A percentile compares a stretch with the other conserved stretches of the same genome.
Conservation (phyloP, 2,888 invertebrate species). For the Volucella inanis region DNA sequence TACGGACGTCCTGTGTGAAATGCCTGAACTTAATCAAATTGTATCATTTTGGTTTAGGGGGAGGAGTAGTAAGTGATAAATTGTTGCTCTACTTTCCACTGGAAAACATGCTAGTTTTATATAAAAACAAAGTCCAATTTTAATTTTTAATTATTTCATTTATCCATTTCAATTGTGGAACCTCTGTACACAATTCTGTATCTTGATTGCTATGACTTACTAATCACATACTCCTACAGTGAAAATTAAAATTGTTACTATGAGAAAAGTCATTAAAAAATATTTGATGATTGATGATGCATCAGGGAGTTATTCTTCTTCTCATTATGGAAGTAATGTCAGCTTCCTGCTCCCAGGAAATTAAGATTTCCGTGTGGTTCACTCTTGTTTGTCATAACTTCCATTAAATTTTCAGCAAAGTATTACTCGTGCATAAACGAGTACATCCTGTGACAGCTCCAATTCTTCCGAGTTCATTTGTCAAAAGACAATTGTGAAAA, state of each 20-base stretch:
- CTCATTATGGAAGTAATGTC: not conserved
- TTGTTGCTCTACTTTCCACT: too few species aligned
- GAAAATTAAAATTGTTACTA: conserved; percentile 11
- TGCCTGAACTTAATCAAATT: too few species aligned
- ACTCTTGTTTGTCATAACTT: not conserved
- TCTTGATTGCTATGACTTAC: not conserved
- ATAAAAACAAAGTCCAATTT: too few species aligned
- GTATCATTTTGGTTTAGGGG: too few species aligned
- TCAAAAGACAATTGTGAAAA: conserved; percentile 14
- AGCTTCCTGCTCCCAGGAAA: not conserved
- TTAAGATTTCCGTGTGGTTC: conserved; percentile 24
- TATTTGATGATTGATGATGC: conserved; percentile 30
- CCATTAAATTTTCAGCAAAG: conserved; percentile 3
- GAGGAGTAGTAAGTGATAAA: too few species aligned
- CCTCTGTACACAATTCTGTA: not conserved
- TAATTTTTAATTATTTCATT: too few species aligned
- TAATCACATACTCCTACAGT: conserved; percentile 18
- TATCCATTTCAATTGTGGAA: too few species aligned
- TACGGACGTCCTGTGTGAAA: too few species aligned
- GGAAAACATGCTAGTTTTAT: too few species aligned
- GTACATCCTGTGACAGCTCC: not conserved
- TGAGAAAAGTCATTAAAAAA: conserved; percentile 21
- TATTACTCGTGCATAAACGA: not conserved
- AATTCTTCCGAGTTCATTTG: conserved; percentile 25
- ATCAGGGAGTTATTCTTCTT: conserved; percentile 11